A percentile compares a stretch with the other conserved stretches of the same genome.
Conservation (phyloP, 2,113 vertebrate species). For the Neotragus moschatus region DNA sequence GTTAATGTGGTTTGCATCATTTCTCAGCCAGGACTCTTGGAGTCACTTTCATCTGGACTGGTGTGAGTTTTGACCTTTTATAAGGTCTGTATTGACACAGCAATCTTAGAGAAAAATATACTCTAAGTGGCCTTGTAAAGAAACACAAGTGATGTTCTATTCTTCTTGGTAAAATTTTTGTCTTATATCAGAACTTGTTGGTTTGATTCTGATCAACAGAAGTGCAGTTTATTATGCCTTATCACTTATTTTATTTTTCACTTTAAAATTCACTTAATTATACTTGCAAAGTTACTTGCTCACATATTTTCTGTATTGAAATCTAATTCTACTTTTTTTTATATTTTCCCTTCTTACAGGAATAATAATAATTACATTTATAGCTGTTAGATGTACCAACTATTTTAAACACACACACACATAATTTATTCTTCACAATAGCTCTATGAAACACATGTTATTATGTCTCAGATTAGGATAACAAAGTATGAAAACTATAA, state of each 20-base stretch:
- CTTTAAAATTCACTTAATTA: neutral
- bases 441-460: neutral
- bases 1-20: neutral
- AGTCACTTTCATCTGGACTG: neutral
- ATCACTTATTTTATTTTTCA: neutral
- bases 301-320: neutral
- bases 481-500: neutral
- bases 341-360: neutral
- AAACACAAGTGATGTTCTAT: neutral
- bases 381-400: neutral
- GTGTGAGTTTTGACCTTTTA: neutral
- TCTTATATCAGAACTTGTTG: neutral
- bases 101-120: neutral
- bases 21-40: neutral
- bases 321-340: neutral
- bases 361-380: neutral
- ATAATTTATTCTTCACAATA: neutral
- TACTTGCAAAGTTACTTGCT: neutral
- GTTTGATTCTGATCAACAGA: neutral
- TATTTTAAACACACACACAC: neutral
- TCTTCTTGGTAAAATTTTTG: neutral
- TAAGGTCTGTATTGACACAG: too few relatives aligned
- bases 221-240: neutral
- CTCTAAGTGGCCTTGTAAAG: neutral
- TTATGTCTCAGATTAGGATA: neutral